phyloP scores from a whole-genome alignment of 2,797 vertebrate genomes.

The Coranthus polyacanthus region DNA sequence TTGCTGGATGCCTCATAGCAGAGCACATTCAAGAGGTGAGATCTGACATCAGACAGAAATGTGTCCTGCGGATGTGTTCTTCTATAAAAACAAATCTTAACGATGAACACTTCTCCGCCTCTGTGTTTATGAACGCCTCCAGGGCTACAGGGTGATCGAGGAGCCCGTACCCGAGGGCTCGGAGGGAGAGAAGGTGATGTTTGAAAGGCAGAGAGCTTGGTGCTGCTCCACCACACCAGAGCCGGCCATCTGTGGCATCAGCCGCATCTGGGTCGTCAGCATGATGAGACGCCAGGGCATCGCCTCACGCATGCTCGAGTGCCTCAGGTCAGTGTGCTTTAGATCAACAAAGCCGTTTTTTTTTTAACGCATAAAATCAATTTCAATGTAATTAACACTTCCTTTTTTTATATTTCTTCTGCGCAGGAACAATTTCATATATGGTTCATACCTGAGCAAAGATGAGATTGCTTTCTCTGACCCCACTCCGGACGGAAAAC shows the following conservation, averaged over 20 bases:
- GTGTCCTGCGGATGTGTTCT: too few species aligned
- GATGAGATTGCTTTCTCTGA: slow-evolving; percentile 99
- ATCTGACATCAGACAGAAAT: slow-evolving; percentile 12
- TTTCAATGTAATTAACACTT: neutral
- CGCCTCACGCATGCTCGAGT: slow-evolving; percentile 97
- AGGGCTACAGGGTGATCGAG: slow-evolving; percentile 98
- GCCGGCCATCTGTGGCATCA: slow-evolving; percentile 97
- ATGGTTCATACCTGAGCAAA: slow-evolving; percentile 97
- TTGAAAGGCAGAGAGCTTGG: slow-evolving; percentile 97
- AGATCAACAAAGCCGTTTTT: neutral
- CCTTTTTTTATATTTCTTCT: neutral
- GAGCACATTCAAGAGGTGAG: slow-evolving; percentile 98
- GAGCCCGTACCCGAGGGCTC: slow-evolving; percentile 90
- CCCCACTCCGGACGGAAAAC: slow-evolving; percentile 97
- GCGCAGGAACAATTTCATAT: slow-evolving; percentile 97
- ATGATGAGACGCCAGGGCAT: slow-evolving; percentile 96
- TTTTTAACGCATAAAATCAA: neutral
- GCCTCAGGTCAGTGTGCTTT: slow-evolving; percentile 89
- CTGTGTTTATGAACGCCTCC: slow-evolving; percentile 9
- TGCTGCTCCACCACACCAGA: slow-evolving; percentile 95
- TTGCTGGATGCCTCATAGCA: slow-evolving; percentile 96
- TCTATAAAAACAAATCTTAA: neutral
- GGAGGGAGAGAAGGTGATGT: slow-evolving; percentile 94
- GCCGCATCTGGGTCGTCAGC: slow-evolving; percentile 98
- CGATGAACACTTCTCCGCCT: too few species aligned